These are phyloP conservation scores for Microplitis mediator DNA, from an alignment of 1,140 invertebrate genomes.

Conservation along the genomic window DNA sequence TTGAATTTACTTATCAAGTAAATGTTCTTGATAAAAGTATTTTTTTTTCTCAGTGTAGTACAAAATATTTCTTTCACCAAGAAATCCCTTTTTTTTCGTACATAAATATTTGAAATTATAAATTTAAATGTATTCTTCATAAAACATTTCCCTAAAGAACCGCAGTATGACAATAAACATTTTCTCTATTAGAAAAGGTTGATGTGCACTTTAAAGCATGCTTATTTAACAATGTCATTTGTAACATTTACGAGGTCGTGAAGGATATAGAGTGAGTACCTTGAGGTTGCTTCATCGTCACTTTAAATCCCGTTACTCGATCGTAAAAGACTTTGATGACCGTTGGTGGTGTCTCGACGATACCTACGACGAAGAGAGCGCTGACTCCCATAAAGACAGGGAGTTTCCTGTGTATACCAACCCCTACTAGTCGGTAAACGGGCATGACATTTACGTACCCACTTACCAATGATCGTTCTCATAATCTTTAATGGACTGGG, in stretches of 20 bases:
- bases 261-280: constrained; percentile 61
- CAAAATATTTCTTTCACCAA: no score
- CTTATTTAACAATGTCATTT: constrained; percentile 61
- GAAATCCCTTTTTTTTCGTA: no score
- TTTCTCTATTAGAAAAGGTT: neutral
- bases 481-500: constrained; percentile 38
- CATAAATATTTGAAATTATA: no score
- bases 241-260: constrained; percentile 63
- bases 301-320: constrained; percentile 64
- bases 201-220: constrained; percentile 43
- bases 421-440: constrained; percentile 48
- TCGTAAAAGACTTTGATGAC: constrained; percentile 65
- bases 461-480: constrained; percentile 50
- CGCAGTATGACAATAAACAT: neutral
- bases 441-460: constrained; percentile 55
- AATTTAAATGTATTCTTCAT: neutral
- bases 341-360: constrained; percentile 45
- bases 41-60: no score
- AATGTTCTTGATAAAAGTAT: no score
- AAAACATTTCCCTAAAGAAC: neutral
- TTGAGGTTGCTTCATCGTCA: constrained; percentile 64
- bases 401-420: constrained; percentile 45
- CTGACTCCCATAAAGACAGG: constrained; percentile 56
- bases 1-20: no score
- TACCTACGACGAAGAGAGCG: constrained; percentile 42